Conservation (phyloP, 2,797 vertebrate genomes). For the Brachyrhaphis roseni region DNA sequence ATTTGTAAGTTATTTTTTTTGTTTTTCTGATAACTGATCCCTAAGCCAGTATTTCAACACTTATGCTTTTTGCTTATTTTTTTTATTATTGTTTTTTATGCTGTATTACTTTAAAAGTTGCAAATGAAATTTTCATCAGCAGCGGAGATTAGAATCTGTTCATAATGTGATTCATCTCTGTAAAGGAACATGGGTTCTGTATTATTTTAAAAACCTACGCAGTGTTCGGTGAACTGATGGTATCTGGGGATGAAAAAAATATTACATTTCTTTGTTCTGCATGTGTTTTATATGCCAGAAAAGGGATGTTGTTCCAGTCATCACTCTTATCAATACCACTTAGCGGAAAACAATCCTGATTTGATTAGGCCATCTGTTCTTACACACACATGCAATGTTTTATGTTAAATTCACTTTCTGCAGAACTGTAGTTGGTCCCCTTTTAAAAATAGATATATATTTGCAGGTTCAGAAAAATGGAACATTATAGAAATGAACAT, state of each 20-base stretch:
- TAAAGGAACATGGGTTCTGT: slow-evolving; percentile 36
- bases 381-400: slow-evolving; percentile 32
- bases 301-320: slow-evolving; percentile 8
- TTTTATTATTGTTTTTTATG: slow-evolving; percentile 58
- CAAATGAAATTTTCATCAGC: slow-evolving; percentile 51
- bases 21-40: slow-evolving; percentile 46
- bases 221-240: slow-evolving; percentile 36
- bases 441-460: not conserved
- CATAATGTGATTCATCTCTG: slow-evolving; percentile 35
- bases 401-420: slow-evolving; percentile 56
- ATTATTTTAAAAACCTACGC: slow-evolving; percentile 34
- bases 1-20: slow-evolving; percentile 43
- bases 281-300: slow-evolving; percentile 46
- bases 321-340: slow-evolving; percentile 21
- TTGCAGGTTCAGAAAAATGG: slow-evolving; percentile 35
- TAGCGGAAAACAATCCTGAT: not conserved
- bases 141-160: slow-evolving; percentile 23
- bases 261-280: slow-evolving; percentile 50
- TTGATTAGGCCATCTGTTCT: slow-evolving; percentile 33
- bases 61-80: slow-evolving; percentile 59
- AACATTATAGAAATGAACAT: slow-evolving; percentile 46
- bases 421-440: slow-evolving; percentile 46
- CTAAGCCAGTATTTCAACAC: slow-evolving; percentile 50
- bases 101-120: slow-evolving; percentile 62
- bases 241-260: slow-evolving; percentile 26